Base-by-base conservation (phyloP, 2,113 vertebrate species). In the Pterophyllum scalare region DNA sequence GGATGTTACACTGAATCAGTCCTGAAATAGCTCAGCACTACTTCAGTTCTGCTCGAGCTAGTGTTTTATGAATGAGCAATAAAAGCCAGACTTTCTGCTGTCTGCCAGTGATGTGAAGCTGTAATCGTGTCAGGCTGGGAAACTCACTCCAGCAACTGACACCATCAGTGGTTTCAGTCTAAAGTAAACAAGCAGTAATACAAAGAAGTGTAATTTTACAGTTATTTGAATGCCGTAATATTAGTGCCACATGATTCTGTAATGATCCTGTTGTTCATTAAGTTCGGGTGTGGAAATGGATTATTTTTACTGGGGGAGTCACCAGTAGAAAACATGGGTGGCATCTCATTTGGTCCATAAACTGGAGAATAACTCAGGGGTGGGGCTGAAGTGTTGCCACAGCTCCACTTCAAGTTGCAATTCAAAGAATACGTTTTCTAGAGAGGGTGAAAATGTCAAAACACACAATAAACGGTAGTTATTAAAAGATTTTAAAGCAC, bases 181-280 rank as follows among this genome's bases (percentile, higher is more conserved):
- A 6, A 80, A 59, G 35, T 61, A 31, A 78, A 62, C 59, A 33
- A 12, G 43, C 49, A 86, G 19, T 78, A 72, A 52, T 54, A 83
- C 10, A 2, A 78, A 49, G 33, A 54, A 26, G 19, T 24, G 65
- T 67, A 40, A 59, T 43, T 64, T 56, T 22, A 43, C 35, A 31
- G 67, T 60, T 24, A 81, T 60, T 61, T 28, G 3, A 82, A 22
- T 20, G 38, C 24, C 77, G 88, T 12, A n/a, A 40, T 59, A 4
- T 62, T 38, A 11, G 19, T 20, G 56, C 28, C 43, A 22, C 31
- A 10, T 1, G 35, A 57, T 62, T 72, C 5, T 86, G 15, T 75
- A 62, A 20, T 22, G 8, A 82, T 33, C 10, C 35, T 82, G 38
- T 46, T 65, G 49, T 33, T 59, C 56, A 43, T 46, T 86, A 59